Base-by-base conservation (phyloP, 2,113 vertebrate species). In the Lucifuga dentata region DNA sequence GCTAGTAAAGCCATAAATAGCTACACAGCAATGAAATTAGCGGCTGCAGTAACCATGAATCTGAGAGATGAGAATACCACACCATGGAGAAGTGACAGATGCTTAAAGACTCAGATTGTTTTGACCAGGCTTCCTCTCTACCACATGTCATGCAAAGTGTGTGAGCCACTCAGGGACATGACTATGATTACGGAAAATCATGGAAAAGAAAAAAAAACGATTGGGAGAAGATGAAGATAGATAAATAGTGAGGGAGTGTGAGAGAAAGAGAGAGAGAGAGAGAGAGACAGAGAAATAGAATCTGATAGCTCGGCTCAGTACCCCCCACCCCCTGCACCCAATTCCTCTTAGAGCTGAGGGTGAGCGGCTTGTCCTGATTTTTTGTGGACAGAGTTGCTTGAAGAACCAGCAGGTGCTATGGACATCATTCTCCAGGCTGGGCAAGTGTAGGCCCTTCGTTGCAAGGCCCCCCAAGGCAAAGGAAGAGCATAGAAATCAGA, bases 401-500 rank as follows among this genome's bases (percentile, higher is more conserved):
- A 91, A 93, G 92, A 93, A 93, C 92, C 90, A 91, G 90, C 92
- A 93, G 92, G 92, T 91, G 91, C 88, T 92, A 91, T 93, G 92
- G 89, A 92, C 92, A 90, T 92, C 91, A 92, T 91, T 94, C 92
- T 93, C 93, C 93, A 90, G 90, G 90, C 88, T 88, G 89, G 91
- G 88, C 91, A 88, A 90, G 90, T 88, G 51, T 81, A 86, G 90
- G 84, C 92, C 89, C 92, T 84, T 88, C 64, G 78, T 90, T 89
- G 89, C 90, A 92, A 92, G 91, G 88, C 88, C 91, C 93, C 91
- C 91, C 92, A 80, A 89, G 91, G 92, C 88, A 89, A 92, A 93
- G 93, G 93, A 94, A 93, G 92, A 94, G 92, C 93, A 88, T 91
- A 88, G 91, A 91, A 91, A 92, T 92, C 91, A 93, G 88, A 91